These are phyloP conservation scores for Odontomyia ornata DNA, from an alignment of 2,888 invertebrate species.

Conservation along the genomic window DNA sequence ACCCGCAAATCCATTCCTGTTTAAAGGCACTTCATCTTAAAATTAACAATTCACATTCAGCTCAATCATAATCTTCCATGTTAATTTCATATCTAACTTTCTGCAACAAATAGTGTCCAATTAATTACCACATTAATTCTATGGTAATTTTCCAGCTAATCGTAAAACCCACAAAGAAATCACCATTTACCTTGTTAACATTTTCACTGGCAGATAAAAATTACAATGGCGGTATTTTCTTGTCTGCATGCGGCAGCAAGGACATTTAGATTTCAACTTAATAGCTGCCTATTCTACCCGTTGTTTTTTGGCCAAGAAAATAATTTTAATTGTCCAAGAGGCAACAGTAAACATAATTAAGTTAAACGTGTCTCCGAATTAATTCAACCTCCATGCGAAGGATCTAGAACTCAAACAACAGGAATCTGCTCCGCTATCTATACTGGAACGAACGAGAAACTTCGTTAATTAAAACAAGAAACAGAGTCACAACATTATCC, in stretches of 20 bases:
- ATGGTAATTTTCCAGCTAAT: neutral
- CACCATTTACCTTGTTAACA: constrained; percentile 16
- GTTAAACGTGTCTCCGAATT: constrained; percentile 39
- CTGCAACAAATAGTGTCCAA: neutral
- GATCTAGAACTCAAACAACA: neutral
- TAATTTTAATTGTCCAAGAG: constrained; percentile 28
- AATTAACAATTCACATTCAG: too few species aligned
- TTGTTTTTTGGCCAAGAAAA: neutral
- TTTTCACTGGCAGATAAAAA: constrained; percentile 19
- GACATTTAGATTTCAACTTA: constrained; percentile 3
- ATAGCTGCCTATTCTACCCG: neutral
- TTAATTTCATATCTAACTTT: too few species aligned
- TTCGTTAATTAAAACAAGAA: constrained; percentile 27
- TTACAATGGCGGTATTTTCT: neutral
- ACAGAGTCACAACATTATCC: neutral
- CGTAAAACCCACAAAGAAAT: neutral
- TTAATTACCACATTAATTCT: constrained; percentile 1
- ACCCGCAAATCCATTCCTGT: too few species aligned
- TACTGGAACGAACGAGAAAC: neutral
- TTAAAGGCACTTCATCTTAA: too few species aligned
- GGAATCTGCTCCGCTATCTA: neutral
- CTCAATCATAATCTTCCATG: too few species aligned
- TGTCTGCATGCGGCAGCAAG: neutral
- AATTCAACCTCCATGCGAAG: neutral
- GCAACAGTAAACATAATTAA: constrained; percentile 38